Evolutionary conservation across 1,140 invertebrate species (phyloP).

Genomic region (Heliconius nattereri): DNA sequence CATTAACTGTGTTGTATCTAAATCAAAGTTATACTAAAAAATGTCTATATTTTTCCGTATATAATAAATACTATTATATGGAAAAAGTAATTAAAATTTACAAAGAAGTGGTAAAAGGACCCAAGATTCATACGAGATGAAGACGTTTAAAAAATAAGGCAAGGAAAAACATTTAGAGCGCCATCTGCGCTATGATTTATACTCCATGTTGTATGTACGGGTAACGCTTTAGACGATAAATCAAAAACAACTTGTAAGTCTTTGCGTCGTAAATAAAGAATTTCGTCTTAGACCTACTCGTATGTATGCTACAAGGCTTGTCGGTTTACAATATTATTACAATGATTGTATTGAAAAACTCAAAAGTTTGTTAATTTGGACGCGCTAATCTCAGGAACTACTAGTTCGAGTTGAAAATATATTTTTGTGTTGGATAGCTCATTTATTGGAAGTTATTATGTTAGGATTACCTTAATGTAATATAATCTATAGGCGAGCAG

Average conservation of each 20-base stretch:
- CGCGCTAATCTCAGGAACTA: no score
- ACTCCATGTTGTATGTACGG: conserved; percentile 49
- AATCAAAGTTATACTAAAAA: no score
- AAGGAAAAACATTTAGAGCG: conserved; percentile 44
- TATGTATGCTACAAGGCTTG: neutral
- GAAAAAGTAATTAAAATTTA: neutral
- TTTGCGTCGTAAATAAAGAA: conserved; percentile 62
- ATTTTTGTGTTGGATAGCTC: no score
- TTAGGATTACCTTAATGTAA: no score
- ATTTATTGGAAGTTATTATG: no score
- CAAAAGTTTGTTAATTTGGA: no score
- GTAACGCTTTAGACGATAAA: conserved; percentile 56
- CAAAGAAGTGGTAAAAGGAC: neutral
- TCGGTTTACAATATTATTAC: no score
- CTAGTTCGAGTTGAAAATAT: no score
- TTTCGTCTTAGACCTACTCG: conserved; percentile 33
- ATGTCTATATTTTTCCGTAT: neutral
- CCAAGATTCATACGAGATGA: conserved; percentile 6
- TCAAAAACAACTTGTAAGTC: conserved; percentile 54
- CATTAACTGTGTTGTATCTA: no score
- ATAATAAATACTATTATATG: neutral
- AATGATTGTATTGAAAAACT: no score
- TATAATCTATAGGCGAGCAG: no score
- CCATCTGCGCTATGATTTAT: conserved; percentile 72
- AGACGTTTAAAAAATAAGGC: conserved; percentile 24